phyloP scores from a whole-genome alignment of 2,888 invertebrate genomes.

The Agrypnus murinus region DNA sequence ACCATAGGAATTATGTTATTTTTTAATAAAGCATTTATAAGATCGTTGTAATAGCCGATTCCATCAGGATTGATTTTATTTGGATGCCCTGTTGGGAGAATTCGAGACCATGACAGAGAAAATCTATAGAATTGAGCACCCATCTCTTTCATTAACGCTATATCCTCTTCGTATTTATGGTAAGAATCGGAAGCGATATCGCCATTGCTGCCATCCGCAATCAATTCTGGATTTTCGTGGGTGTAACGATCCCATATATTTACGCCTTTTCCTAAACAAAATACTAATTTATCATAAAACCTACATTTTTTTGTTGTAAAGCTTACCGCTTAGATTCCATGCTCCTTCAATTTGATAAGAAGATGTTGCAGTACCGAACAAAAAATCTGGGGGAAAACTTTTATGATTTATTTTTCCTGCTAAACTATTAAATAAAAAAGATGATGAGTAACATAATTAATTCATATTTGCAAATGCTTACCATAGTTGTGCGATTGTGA shows the following conservation, averaged over 20 bases:
- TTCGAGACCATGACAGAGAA: conserved; percentile 80
- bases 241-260: conserved; percentile 82
- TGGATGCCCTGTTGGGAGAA: conserved; percentile 76
- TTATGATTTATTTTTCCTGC: too few species aligned
- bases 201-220: conserved; percentile 74
- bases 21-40: conserved; percentile 74
- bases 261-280: conserved; percentile 73
- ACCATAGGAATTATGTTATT: conserved; percentile 74
- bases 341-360: conserved; percentile 78
- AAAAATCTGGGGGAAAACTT: conserved; percentile 46
- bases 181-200: conserved; percentile 81
- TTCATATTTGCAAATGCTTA: too few species aligned
- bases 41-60: conserved; percentile 76
- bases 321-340: conserved; percentile 70
- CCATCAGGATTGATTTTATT: conserved; percentile 76
- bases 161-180: conserved; percentile 77
- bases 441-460: too few species aligned
- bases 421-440: too few species aligned
- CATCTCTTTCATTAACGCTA: conserved; percentile 73
- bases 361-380: conserved; percentile 78
- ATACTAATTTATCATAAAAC: not conserved
- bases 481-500: too few species aligned
- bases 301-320: conserved; percentile 34
- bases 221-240: conserved; percentile 71
- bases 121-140: conserved; percentile 76